Evolutionary conservation across 2,113 vertebrate genomes (phyloP).

Genomic region (Mastomys coucha): DNA sequence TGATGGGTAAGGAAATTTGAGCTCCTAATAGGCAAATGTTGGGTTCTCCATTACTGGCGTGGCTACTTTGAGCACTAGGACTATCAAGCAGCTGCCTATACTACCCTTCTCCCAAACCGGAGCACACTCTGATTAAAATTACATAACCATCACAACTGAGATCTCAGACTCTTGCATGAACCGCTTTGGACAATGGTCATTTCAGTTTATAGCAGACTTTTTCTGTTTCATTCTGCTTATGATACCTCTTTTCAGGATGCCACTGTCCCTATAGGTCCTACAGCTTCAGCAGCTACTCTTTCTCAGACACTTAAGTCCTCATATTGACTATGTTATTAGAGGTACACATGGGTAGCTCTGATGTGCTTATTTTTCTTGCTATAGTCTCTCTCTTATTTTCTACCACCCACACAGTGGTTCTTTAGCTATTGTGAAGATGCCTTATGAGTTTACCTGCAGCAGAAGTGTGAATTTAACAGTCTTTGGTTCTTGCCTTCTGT

Average conservation of each 20-base stretch:
- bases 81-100: not conserved
- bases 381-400: not conserved
- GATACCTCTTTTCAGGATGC: not conserved
- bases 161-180: not conserved
- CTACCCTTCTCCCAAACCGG: not conserved
- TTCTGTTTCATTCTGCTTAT: not conserved
- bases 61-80: not conserved
- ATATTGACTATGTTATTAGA: not conserved
- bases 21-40: not conserved
- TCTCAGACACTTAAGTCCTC: not conserved
- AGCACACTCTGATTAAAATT: not conserved
- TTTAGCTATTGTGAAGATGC: not conserved
- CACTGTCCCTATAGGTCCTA: not conserved
- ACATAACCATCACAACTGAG: not conserved
- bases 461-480: not conserved
- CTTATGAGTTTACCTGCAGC: too few relatives aligned
- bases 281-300: not conserved
- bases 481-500: not conserved
- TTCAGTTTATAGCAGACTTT: not conserved
- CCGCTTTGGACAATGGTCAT: not conserved
- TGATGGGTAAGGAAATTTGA: not conserved
- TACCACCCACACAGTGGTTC: not conserved
- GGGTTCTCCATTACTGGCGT: not conserved
- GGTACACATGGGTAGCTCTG: not conserved
- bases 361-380: not conserved